Evolutionary conservation across 1,140 invertebrate genomes (phyloP).

Genomic region (Hermatobates lingyangjiaoensis): DNA sequence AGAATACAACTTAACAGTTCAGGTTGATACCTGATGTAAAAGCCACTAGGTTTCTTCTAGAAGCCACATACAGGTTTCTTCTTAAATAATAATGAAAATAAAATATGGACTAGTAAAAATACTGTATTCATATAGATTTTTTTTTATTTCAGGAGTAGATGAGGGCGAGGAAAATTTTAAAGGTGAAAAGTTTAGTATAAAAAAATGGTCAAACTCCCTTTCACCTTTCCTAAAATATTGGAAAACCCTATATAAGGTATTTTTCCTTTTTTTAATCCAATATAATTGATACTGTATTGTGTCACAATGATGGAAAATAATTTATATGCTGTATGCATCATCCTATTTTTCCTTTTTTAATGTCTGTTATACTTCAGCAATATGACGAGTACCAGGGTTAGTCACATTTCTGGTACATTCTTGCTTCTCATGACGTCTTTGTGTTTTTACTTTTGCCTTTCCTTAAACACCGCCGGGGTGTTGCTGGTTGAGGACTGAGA

Average conservation of each 20-base stretch:
- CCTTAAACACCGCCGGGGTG: too few species aligned
- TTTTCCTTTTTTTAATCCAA: slow-evolving; percentile 2
- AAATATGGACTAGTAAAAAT: not conserved
- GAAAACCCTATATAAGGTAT: slow-evolving; percentile 43
- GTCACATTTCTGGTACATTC: not conserved
- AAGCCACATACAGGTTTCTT: not conserved
- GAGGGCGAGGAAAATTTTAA: not conserved
- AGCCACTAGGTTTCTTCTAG: not conserved
- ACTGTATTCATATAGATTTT: not conserved
- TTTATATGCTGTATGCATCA: not conserved
- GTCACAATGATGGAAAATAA: not conserved
- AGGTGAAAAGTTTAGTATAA: slow-evolving; percentile 22
- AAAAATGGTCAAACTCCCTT: slow-evolving; percentile 36
- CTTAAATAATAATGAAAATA: not conserved
- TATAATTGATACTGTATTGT: not conserved
- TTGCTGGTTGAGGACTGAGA: too few species aligned
- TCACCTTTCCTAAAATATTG: slow-evolving; percentile 48
- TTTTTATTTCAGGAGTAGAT: not conserved
- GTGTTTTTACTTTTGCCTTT: too few species aligned
- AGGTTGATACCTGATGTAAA: not conserved
- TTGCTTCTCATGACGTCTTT: too few species aligned
- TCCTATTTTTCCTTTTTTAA: not conserved
- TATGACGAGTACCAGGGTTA: not conserved
- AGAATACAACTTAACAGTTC: not conserved
- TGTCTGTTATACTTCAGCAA: slow-evolving; percentile 2